Evolutionary conservation across 2,113 vertebrate species (phyloP), one percentile per base, ranked within the genome.

Genomic region (Podocnemis expansa): DNA sequence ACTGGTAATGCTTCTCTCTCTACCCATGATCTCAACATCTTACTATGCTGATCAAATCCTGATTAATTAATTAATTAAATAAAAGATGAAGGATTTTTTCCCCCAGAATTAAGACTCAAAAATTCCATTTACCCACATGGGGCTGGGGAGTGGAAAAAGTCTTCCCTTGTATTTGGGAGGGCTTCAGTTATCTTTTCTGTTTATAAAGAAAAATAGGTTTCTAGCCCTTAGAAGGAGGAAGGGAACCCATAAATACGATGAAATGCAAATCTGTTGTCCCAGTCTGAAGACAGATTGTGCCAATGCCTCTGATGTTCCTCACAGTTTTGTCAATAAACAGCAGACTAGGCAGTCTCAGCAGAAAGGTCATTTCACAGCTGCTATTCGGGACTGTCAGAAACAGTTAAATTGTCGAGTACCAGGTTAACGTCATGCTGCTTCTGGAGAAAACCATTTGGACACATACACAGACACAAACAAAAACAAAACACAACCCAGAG

Each of bases 141-240:
- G 95, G 94, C 92, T 12, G 82, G 93, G 82, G 84, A 97, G 94
- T 96, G 95, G 96, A 94, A 97, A 97, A 97, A 97, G 96, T 89
- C 93, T 94, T 93, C 22, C 41, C 86, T 88, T 96, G 89, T 84
- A 85, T 85, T 34, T 94, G 41, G 52, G 6, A 1, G 82, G 45
- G 84, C 38, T 76, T 93, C 84, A 90, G 92, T 94, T 90, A 84
- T 90, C 85, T 80, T 95, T 96, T 96, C 95, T 63, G 89, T 92
- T 91, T 78, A 95, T 90, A 96, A 97, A 95, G 89, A 93, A 73
- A 93, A 97, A 94, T 90, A 97, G 89, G 88, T 91, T 92, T 87
- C 85, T 95, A 95, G 94, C 93, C 93, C 95, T 91, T 89, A 16
- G 84, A 85, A n/a, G 93, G 78, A 95, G 95, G 89, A 89, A 96